These are phyloP conservation scores for Oncorhynchus nerka DNA, from an alignment of 2,113 vertebrate genomes.

Conservation along the genomic window DNA sequence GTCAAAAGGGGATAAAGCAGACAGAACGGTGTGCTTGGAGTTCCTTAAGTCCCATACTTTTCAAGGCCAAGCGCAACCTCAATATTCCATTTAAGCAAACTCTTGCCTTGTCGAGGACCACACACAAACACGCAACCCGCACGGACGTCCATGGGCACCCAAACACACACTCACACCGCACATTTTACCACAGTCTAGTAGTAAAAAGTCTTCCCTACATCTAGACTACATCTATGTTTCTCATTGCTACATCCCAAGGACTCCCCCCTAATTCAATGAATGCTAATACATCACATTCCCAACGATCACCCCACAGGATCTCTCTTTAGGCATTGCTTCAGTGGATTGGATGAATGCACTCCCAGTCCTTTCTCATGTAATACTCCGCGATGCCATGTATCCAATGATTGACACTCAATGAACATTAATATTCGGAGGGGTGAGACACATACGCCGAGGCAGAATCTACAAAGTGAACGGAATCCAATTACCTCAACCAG, in stretches of 20 bases:
- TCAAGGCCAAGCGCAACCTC: too few species aligned
- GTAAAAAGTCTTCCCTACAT: too few species aligned
- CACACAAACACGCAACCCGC: too few species aligned
- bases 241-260: not conserved
- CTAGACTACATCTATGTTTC: not conserved
- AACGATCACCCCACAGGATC: slow-evolving; percentile 12
- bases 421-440: slow-evolving; percentile 49
- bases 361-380: slow-evolving; percentile 15
- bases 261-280: slow-evolving; percentile 23
- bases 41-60: too few species aligned
- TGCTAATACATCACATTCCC: slow-evolving; percentile 18
- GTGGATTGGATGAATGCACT: slow-evolving; percentile 4
- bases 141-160: too few species aligned
- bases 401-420: slow-evolving; percentile 51
- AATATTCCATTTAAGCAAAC: too few species aligned
- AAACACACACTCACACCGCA: too few species aligned
- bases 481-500: slow-evolving; percentile 61
- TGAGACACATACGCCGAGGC: slow-evolving; percentile 24
- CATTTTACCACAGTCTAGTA: too few species aligned
- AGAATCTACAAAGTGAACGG: slow-evolving; percentile 53
- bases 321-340: slow-evolving; percentile 13
- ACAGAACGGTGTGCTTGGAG: too few species aligned
- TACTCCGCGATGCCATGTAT: not conserved
- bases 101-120: too few species aligned
- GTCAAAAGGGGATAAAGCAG: too few species aligned